phyloP scores from a whole-genome alignment of 1,140 invertebrate genomes.

The Hylaeus volcanicus region DNA sequence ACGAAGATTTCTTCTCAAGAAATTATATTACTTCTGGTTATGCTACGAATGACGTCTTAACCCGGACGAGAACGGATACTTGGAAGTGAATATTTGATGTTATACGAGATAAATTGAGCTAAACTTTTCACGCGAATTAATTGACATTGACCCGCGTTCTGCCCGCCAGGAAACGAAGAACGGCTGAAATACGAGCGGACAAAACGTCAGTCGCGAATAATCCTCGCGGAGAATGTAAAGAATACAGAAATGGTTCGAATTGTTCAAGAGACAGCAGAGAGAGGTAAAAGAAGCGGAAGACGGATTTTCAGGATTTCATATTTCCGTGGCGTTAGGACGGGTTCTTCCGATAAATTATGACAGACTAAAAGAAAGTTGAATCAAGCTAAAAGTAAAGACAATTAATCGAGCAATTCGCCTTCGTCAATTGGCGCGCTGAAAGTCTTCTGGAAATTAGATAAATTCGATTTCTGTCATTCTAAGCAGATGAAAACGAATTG shows the following conservation, averaged over 20 bases:
- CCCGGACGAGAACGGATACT: too few relatives aligned
- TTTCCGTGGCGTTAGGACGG: neutral
- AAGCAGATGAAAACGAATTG: too few relatives aligned
- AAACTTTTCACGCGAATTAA: neutral
- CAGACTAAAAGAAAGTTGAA: conserved; percentile 1
- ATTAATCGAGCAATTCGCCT: neutral
- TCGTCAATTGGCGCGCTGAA: neutral
- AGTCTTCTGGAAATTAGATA: too few relatives aligned
- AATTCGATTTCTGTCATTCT: too few relatives aligned
- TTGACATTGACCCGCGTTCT: neutral
- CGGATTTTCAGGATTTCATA: conserved; percentile 54
- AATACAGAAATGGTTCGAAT: conserved; percentile 12
- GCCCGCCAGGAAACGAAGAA: neutral
- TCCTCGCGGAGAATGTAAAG: conserved; percentile 1
- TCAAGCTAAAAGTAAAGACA: neutral
- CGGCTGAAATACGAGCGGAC: too few relatives aligned
- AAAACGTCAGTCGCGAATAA: conserved; percentile 18
- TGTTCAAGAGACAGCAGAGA: conserved; percentile 24
- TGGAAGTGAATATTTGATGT: neutral
- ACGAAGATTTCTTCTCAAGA: too few relatives aligned
- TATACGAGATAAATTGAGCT: too few relatives aligned
- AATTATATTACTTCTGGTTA: too few relatives aligned
- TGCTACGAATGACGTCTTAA: too few relatives aligned
- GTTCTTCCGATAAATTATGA: neutral
- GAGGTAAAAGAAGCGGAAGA: conserved; percentile 41